Percentiles rank a stretch among this genome's conserved stretches.
Conservation (phyloP, 2,113 vertebrate genomes). For the Ciconia stormi region DNA sequence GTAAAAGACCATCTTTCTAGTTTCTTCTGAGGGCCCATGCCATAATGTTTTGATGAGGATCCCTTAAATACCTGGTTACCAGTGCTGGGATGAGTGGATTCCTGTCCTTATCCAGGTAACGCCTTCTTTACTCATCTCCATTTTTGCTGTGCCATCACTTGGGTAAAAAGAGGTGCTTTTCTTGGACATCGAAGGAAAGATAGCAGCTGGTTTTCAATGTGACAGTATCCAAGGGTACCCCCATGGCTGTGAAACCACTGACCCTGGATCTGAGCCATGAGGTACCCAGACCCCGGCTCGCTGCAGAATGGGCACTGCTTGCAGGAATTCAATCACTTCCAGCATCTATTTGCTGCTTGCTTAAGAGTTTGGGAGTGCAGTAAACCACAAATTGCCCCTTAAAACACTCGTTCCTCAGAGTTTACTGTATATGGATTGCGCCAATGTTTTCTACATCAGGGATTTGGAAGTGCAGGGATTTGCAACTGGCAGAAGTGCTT, state of each 20-base stretch:
- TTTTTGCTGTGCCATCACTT: background rate
- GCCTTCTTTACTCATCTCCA: background rate
- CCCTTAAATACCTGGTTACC: background rate
- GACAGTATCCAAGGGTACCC: fast-evolving
- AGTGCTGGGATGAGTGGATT: background rate
- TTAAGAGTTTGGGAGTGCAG: background rate
- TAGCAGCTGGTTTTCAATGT: background rate
- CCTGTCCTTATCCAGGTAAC: background rate
- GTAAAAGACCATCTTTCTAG: background rate
- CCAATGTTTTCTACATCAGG: background rate
- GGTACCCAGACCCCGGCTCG: fast-evolving
- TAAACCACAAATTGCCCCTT: background rate
- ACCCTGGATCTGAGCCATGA: background rate
- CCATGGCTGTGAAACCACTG: background rate
- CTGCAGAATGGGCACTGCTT: fast-evolving
- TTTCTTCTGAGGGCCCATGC: background rate
- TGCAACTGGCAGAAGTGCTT: too few relatives aligned
- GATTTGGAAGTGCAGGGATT: background rate
- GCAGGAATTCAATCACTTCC: background rate
- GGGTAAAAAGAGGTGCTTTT: background rate
- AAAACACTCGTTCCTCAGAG: background rate
- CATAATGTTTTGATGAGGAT: background rate
- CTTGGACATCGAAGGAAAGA: background rate
- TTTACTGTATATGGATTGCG: background rate
- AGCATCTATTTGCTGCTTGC: background rate